These are phyloP conservation scores for Lacanobia oleracea DNA, from an alignment of 2,888 invertebrate species.

Conservation along the genomic window DNA sequence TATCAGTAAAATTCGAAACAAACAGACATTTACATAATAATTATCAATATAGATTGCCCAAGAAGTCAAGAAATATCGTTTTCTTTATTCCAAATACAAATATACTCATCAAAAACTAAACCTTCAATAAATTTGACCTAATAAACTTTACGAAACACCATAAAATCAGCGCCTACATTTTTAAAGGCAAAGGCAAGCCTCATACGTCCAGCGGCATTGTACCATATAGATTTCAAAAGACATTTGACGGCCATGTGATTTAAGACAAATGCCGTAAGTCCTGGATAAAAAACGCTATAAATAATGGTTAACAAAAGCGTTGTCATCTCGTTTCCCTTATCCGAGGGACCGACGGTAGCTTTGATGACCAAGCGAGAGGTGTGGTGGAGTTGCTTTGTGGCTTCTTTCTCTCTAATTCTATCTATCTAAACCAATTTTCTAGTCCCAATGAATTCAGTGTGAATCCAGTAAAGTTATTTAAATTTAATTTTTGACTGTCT, in stretches of 20 bases:
- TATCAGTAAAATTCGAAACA: no score
- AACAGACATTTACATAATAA: background rate
- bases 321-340: conserved; percentile 89
- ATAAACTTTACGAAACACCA: conserved; percentile 31
- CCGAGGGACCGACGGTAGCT: conserved; percentile 80
- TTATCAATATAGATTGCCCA: background rate
- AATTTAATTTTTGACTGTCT: no score
- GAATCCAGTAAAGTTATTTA: background rate
- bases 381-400: conserved; percentile 73
- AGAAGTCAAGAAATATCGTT: background rate
- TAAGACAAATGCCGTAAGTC: conserved; percentile 82
- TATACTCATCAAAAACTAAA: background rate
- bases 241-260: conserved; percentile 78
- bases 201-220: conserved; percentile 47
- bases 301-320: conserved; percentile 89
- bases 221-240: conserved; percentile 73
- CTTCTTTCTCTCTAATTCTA: background rate
- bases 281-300: conserved; percentile 86
- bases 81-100: background rate
- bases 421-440: background rate
- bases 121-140: background rate
- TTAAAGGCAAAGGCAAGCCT: conserved; percentile 32
- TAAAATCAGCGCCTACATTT: conserved; percentile 39
- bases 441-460: background rate
- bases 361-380: conserved; percentile 71